Base-by-base conservation (phyloP, 1,140 invertebrate genomes). In the Saxidomus purpurata region DNA sequence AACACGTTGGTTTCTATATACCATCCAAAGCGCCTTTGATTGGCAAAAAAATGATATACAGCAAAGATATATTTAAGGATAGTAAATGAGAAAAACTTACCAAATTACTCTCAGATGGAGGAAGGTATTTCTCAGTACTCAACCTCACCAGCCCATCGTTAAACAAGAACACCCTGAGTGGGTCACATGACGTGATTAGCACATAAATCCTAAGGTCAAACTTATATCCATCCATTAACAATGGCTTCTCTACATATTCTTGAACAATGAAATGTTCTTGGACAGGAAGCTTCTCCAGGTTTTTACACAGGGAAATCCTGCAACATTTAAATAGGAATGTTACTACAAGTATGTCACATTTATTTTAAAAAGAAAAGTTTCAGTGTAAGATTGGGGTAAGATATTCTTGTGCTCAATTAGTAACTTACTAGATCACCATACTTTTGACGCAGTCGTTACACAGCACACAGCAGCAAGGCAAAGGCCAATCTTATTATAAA, bases 171-270 rank as follows among this genome's bases (percentile, higher is more conserved):
- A 95, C 90, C n/a, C 95, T 87, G 15, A 96, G 91, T 4, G 96
- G 96, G 89, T 96, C 96, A 92, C 95, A 96, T n/a, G 94, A 95
- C 1, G 96, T 96, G 36, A 96, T 87, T 11, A 96, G 92, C 0
- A 95, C 95, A 89, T 96, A 96, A 19, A 96, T 94, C 22, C 96
- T 89, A 34, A 96, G 83, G 80, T 96, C 96, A 93, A 94, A 96
- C 92, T 96, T 96, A 90, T 94, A 96, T 38, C 95, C 95, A 86
- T 96, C 95, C 36, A 96, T 85, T 1, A 96, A 91, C 38, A 95
- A 92, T 1, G 96, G 96, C 84, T 96, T 96, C 63, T 96, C 94
- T 40, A 96, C 92, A 90, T 96, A 96, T 89, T 96, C 95, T 83
- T 96, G 96, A 22, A 96, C 94, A 40, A 96, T 94, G 59, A 92